phyloP scores from a whole-genome alignment of 2,888 invertebrate species.

The Metalampra italica region DNA sequence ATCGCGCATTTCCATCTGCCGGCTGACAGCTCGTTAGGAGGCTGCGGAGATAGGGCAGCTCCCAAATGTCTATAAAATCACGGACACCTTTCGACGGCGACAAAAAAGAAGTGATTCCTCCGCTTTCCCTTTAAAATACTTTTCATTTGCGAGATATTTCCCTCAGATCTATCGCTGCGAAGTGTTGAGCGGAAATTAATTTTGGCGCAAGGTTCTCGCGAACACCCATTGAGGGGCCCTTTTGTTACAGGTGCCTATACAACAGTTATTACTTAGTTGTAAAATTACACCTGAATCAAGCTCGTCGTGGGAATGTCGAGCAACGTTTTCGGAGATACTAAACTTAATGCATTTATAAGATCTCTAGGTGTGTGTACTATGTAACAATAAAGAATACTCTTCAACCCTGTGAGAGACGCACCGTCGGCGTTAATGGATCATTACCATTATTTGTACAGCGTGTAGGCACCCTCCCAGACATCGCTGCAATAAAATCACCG shows the following conservation, averaged over 20 bases:
- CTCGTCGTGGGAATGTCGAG: too few relatives aligned
- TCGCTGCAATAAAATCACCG: too few relatives aligned
- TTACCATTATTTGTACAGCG: too few relatives aligned
- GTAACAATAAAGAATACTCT: too few relatives aligned
- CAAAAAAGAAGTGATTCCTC: slow-evolving; percentile 12
- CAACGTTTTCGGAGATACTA: too few relatives aligned
- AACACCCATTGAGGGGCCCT: not conserved
- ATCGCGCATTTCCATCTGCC: slow-evolving; percentile 14
- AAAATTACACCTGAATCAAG: too few relatives aligned
- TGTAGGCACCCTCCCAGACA: too few relatives aligned
- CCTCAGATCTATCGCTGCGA: slow-evolving; percentile 5
- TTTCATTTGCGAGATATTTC: slow-evolving; percentile 12
- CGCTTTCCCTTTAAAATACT: slow-evolving; percentile 12
- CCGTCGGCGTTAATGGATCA: too few relatives aligned
- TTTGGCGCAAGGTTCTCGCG: not conserved
- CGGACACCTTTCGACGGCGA: slow-evolving; percentile 18
- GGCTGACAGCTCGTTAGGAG: slow-evolving; percentile 17
- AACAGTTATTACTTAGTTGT: too few relatives aligned
- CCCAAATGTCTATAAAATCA: slow-evolving; percentile 24
- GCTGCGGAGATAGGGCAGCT: slow-evolving; percentile 11
- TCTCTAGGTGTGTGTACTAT: too few relatives aligned
- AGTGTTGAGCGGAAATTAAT: slow-evolving; percentile 7
- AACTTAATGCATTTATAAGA: too few relatives aligned
- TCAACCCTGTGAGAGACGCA: too few relatives aligned
- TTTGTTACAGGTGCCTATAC: not conserved